These are phyloP conservation scores for Coptotermes formosanus DNA, from an alignment of 1,140 invertebrate genomes.

Conservation along the genomic window DNA sequence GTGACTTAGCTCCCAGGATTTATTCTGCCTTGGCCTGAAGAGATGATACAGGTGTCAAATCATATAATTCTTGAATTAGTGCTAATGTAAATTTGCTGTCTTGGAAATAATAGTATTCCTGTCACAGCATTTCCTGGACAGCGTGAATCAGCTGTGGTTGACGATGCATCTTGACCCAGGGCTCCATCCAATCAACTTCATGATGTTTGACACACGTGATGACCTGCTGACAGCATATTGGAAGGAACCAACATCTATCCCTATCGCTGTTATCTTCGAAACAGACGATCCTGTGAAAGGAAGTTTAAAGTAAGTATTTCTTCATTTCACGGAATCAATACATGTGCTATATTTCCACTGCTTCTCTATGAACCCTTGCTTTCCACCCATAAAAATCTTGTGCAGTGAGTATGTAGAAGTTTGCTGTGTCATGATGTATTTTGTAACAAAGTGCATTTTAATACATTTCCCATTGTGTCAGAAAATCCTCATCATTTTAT, in stretches of 20 bases:
- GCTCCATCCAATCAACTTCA: constrained; percentile 61
- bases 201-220: constrained; percentile 61
- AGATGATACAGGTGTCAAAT: not conserved
- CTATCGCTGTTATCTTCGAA: constrained; percentile 64
- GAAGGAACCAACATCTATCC: constrained; percentile 61
- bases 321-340: not conserved
- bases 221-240: constrained; percentile 69
- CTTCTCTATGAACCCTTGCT: not conserved
- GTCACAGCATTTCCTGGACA: constrained; percentile 60
- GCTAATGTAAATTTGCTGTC: too few relatives aligned
- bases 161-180: constrained; percentile 45
- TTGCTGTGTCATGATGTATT: not conserved
- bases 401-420: not conserved
- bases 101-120: constrained; percentile 9
- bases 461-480: not conserved
- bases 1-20: too few relatives aligned
- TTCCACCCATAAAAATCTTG: not conserved
- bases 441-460: not conserved
- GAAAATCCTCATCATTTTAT: too few relatives aligned
- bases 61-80: not conserved
- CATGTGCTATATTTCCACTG: not conserved
- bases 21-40: too few relatives aligned
- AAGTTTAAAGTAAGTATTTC: constrained; percentile 21
- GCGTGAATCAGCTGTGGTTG: constrained; percentile 58
- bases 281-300: constrained; percentile 48